Evolutionary conservation across 2,797 vertebrate species (phyloP), one percentile per base, ranked within the genome.

Genomic region (Limosa lapponica): DNA sequence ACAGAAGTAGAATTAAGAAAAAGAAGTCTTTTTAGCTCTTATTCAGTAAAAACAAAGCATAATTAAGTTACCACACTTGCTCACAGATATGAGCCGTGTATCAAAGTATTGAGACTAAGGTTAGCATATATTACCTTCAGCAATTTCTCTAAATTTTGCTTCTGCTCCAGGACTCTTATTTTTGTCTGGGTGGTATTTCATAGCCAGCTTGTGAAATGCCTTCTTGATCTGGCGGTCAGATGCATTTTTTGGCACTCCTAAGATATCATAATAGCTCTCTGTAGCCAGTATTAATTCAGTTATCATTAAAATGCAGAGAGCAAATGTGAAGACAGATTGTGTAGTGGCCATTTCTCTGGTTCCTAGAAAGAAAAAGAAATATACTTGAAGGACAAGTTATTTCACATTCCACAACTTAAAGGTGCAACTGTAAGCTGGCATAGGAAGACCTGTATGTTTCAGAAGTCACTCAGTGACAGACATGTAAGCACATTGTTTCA

Each of bases 161-260:
- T 99, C 99, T 10, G 99, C 99, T 79, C 99, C 98, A 13, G 99
- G 98, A 90, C 98, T 98, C 98, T 99, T 99, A 97, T 99, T 99
- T 97, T 99, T 98, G 98, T 99, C 99, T 3, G 99, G 99, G 51
- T 99, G 99, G 95, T 99, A 99, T 93, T 99, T 99, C 97, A 99
- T 99, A 52, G 99, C 99, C 91, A 99, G 96, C 70, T 99, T 99
- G 65, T 99, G 99, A 97, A 99, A 99, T 5, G 99, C 99, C 93
- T 99, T 99, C 97, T 99, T 99, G 95, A 99, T 99, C 95, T 99
- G 99, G 28, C 99, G 99, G 39, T 99, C 99, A 15, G 99, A 98
- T 43, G 99, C 99, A 23, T 98, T 99, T 98, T 97, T 99, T 46
- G 99, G 98, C 87, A 99, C 98, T 82, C 99, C 99, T 83, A 99